Evolutionary conservation across 2,888 invertebrate genomes (phyloP).

Genomic region (Ophion slaviceki): DNA sequence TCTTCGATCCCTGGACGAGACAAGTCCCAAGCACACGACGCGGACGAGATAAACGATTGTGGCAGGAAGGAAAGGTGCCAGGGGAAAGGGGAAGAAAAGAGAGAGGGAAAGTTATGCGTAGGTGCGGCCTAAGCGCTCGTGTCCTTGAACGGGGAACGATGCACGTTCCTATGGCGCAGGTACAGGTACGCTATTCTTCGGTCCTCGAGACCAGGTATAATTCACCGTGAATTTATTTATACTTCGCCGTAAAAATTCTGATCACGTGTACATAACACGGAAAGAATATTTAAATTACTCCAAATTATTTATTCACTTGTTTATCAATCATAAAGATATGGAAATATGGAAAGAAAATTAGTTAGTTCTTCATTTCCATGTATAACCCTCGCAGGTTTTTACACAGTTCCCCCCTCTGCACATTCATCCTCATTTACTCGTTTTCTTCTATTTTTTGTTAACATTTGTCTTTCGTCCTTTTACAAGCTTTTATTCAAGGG

Average conservation of each 20-base stretch:
- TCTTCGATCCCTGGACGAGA: constrained; percentile 40
- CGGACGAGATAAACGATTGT: constrained; percentile 45
- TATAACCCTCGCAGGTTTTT: no score
- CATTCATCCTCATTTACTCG: no score
- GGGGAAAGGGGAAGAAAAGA: constrained; percentile 50
- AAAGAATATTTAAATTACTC: not conserved
- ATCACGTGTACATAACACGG: not conserved
- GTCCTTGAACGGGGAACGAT: constrained; percentile 65
- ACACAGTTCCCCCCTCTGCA: no score
- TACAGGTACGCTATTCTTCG: constrained; percentile 49
- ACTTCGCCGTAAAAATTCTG: not conserved
- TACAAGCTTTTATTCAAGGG: no score
- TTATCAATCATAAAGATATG: not conserved
- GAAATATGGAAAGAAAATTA: no score
- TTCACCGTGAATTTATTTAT: constrained; percentile 13
- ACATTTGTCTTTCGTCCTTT: no score
- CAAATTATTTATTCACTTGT: not conserved
- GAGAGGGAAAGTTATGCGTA: constrained; percentile 68
- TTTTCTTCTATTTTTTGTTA: no score
- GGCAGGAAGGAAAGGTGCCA: constrained; percentile 26
- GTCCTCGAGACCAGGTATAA: constrained; percentile 46
- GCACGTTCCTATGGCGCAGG: constrained; percentile 62
- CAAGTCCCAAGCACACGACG: constrained; percentile 19
- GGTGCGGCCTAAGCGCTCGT: constrained; percentile 66
- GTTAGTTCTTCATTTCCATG: no score